These are phyloP conservation scores for Crematogaster levior DNA, from an alignment of 2,888 invertebrate genomes.

Conservation along the genomic window DNA sequence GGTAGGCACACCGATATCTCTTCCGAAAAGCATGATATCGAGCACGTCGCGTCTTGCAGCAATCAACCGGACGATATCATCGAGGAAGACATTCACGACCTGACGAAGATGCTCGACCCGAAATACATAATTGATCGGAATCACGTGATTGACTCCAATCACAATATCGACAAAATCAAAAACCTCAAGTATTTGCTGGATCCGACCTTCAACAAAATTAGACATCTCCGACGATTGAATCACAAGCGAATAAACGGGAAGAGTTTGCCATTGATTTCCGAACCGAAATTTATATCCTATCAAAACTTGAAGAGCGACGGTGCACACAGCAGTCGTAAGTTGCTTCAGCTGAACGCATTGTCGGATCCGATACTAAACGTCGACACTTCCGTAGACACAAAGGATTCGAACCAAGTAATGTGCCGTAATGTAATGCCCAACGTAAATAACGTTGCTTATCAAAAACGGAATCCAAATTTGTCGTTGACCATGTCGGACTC, in stretches of 20 bases:
- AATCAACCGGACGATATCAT: conserved; percentile 75
- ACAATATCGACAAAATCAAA: conserved; percentile 82
- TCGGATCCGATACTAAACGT: conserved; percentile 81
- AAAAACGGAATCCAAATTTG: conserved; percentile 75
- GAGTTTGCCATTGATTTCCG: conserved; percentile 72
- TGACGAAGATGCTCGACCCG: conserved; percentile 82
- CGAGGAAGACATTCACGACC: conserved; percentile 81
- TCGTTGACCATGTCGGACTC: conserved; percentile 81
- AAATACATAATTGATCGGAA: conserved; percentile 81
- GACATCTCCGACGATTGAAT: conserved; percentile 80
- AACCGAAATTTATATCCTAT: conserved; percentile 81
- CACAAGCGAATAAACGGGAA: conserved; percentile 75
- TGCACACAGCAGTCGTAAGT: conserved; percentile 65
- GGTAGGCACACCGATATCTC: conserved; percentile 79
- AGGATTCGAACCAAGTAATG: conserved; percentile 62
- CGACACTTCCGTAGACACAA: conserved; percentile 64
- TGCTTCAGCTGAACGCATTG: conserved; percentile 78
- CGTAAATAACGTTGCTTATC: conserved; percentile 55
- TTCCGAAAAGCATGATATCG: conserved; percentile 74
- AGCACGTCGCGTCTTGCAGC: conserved; percentile 70
- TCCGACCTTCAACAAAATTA: conserved; percentile 82
- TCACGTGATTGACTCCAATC: conserved; percentile 82
- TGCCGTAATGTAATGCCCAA: too few species aligned
- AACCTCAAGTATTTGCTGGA: conserved; percentile 82
- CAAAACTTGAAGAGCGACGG: conserved; percentile 80